Percentiles rank a stretch among this genome's conserved stretches.
Conservation (phyloP, 2,888 invertebrate genomes). For the Drosophila neotestacea region DNA sequence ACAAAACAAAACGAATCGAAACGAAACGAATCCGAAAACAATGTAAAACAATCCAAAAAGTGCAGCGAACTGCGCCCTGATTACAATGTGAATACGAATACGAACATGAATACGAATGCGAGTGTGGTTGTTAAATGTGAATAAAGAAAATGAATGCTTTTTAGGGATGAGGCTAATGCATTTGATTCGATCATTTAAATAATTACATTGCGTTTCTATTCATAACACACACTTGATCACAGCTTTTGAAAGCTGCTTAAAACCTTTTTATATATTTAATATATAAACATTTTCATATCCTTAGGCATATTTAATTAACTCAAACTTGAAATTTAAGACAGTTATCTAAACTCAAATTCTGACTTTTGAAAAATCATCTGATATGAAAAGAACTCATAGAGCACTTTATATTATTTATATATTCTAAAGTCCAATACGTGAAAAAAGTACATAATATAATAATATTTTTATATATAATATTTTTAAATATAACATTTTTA, state of each 20-base stretch:
- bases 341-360: too few relatives aligned
- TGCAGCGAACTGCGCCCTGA: constrained; percentile 55
- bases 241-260: constrained; percentile 6
- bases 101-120: not conserved
- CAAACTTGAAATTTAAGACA: too few relatives aligned
- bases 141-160: not conserved
- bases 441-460: too few relatives aligned
- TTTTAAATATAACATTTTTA: too few relatives aligned
- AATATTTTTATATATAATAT: too few relatives aligned
- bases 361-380: too few relatives aligned
- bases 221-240: not conserved
- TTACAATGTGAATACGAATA: constrained; percentile 8
- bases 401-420: too few relatives aligned
- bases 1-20: constrained; percentile 32
- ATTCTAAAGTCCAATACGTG: too few relatives aligned
- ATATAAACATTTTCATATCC: too few relatives aligned
- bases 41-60: constrained; percentile 43
- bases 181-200: not conserved
- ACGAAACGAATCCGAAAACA: constrained; percentile 30
- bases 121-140: not conserved
- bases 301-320: too few relatives aligned
- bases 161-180: not conserved
- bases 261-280: not conserved
- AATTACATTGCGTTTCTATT: not conserved
- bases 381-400: too few relatives aligned